phyloP scores from a whole-genome alignment of 2,888 invertebrate genomes.

The Ashinkailepas kermadecensis region DNA sequence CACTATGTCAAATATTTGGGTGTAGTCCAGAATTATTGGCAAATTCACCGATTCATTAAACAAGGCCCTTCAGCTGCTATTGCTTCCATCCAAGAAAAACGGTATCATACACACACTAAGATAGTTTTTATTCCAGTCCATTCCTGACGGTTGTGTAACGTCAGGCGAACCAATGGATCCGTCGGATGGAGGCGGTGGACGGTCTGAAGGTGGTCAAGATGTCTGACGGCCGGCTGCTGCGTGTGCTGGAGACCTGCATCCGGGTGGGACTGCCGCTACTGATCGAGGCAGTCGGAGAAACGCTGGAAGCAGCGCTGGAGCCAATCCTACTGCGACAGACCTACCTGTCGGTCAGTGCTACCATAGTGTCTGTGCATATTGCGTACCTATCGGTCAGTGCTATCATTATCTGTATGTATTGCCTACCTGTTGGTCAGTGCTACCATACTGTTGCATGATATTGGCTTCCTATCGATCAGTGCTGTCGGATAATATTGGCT shows the following conservation, averaged over 20 bases:
- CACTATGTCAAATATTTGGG: too few species aligned
- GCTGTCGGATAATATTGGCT: too few species aligned
- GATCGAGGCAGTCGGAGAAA: slow-evolving; percentile 69
- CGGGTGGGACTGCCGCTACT: slow-evolving; percentile 71
- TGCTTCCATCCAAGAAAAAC: too few species aligned
- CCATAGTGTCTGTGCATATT: background rate
- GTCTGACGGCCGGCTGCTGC: slow-evolving; percentile 71
- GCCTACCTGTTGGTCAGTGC: too few species aligned
- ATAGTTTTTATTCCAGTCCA: too few species aligned
- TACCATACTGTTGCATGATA: too few species aligned
- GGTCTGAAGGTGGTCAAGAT: slow-evolving; percentile 71
- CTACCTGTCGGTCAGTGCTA: slow-evolving; percentile 49
- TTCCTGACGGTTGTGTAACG: slow-evolving; percentile 43
- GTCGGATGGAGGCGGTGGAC: slow-evolving; percentile 84
- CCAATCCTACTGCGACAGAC: slow-evolving; percentile 72
- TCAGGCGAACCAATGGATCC: slow-evolving; percentile 92
- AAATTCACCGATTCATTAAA: too few species aligned
- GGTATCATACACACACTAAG: too few species aligned
- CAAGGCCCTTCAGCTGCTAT: too few species aligned
- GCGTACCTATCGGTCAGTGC: background rate
- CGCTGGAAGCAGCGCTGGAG: slow-evolving; percentile 56
- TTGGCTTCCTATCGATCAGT: too few species aligned
- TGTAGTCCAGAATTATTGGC: too few species aligned
- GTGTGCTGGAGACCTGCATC: slow-evolving; percentile 69
- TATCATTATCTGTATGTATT: too few species aligned